Conservation (phyloP, 2,113 vertebrate species). For the Podiceps cristatus region DNA sequence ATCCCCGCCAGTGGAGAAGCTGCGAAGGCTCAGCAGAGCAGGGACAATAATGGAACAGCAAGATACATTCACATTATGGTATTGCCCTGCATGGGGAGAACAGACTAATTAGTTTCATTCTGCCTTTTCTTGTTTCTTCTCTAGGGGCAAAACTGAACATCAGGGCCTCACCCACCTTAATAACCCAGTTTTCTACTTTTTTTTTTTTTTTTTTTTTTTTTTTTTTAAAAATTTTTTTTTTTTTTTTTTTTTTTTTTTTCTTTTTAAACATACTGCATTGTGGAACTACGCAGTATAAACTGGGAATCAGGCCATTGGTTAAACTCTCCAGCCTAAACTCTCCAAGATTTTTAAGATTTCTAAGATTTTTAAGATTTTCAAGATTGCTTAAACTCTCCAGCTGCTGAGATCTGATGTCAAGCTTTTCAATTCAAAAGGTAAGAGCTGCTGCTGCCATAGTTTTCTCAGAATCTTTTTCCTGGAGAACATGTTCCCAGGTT, state of each 20-base stretch:
- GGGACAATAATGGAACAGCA: not conserved
- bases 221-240: not conserved
- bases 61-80: accelerated
- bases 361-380: no score
- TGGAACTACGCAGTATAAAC: not conserved
- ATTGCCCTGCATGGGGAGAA: not conserved
- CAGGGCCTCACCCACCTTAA: not conserved
- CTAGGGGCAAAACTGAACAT: not conserved
- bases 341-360: not conserved
- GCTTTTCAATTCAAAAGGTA: not conserved
- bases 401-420: not conserved
- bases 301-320: not conserved
- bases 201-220: not conserved
- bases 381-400: not conserved
- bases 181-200: not conserved
- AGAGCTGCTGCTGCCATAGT: not conserved
- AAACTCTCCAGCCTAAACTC: not conserved
- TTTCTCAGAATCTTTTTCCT: not conserved
- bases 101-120: not conserved
- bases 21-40: not conserved
- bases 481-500: not conserved
- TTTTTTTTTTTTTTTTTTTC: not conserved
- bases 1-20: not conserved
- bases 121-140: not conserved
- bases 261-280: not conserved